phyloP scores from a whole-genome alignment of 2,888 invertebrate genomes.

The Thyatira batis region DNA sequence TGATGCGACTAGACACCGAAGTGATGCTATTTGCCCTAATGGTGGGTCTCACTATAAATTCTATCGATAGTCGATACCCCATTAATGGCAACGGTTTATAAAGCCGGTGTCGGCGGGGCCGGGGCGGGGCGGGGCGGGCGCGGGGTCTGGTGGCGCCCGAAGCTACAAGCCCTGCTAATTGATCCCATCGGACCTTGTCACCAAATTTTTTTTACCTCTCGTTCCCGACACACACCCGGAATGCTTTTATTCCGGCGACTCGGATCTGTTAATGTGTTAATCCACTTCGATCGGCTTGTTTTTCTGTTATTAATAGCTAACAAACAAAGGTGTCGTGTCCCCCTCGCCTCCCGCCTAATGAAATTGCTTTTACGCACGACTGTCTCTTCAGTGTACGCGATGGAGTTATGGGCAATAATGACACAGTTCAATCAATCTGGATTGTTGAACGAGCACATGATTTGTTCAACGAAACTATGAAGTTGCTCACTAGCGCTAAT shows the following conservation, averaged over 20 bases:
- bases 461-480: no score
- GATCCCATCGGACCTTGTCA: constrained; percentile 42
- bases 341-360: constrained; percentile 29
- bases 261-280: constrained; percentile 76
- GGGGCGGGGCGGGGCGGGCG: constrained; percentile 4
- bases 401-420: no score
- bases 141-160: constrained; percentile 19
- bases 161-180: constrained; percentile 44
- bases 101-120: neutral
- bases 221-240: constrained; percentile 58
- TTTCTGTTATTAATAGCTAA: constrained; percentile 70
- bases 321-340: constrained; percentile 50
- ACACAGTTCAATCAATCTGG: no score
- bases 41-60: neutral
- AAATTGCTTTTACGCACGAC: no score
- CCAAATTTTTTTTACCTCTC: constrained; percentile 45
- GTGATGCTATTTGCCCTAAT: neutral
- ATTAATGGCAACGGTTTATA: neutral
- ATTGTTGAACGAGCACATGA: constrained; percentile 7
- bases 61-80: neutral
- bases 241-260: constrained; percentile 74
- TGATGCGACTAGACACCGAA: no score
- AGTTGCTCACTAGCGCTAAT: no score
- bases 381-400: no score
- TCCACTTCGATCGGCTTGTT: constrained; percentile 73